phyloP scores from a whole-genome alignment of 2,113 vertebrate species.

The Menidia beryllina region DNA sequence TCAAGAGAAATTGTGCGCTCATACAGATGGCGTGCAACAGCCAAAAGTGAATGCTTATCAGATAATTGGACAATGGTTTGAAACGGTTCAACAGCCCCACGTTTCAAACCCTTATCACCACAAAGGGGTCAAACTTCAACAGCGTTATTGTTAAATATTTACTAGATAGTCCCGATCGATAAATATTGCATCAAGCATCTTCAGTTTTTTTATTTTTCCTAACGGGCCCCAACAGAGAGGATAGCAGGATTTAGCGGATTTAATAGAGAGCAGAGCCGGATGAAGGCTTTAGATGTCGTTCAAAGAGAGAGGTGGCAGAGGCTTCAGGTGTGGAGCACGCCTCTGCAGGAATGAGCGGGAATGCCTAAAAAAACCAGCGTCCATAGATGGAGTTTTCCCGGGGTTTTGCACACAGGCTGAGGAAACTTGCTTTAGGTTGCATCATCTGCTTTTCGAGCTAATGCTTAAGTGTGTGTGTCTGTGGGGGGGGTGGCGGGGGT shows the following conservation, averaged over 20 bases:
- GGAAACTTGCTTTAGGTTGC: constrained; percentile 19
- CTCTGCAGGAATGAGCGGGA: background rate
- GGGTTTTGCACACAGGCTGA: background rate
- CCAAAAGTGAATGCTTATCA: too few species aligned
- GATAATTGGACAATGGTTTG: too few species aligned
- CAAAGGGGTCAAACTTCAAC: background rate
- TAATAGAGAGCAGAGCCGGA: constrained; percentile 28
- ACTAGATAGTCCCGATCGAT: background rate
- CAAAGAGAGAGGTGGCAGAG: background rate
- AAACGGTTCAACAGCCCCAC: background rate
- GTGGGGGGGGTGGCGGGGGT: background rate
- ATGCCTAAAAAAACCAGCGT: too few species aligned
- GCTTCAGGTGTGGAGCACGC: background rate
- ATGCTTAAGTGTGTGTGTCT: too few species aligned
- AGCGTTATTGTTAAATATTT: background rate
- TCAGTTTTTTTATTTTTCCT: too few species aligned
- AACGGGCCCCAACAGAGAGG: background rate
- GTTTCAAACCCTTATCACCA: background rate
- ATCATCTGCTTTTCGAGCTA: constrained; percentile 6
- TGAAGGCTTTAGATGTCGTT: constrained; percentile 8
- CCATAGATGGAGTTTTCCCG: background rate
- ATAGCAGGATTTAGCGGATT: constrained; percentile 12
- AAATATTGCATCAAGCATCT: background rate
- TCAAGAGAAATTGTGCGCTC: too few species aligned
- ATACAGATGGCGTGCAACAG: too few species aligned